Evolutionary conservation across 64 coral and sea anemone genomes (phyloP).

Genomic region (Acropora yongei): DNA sequence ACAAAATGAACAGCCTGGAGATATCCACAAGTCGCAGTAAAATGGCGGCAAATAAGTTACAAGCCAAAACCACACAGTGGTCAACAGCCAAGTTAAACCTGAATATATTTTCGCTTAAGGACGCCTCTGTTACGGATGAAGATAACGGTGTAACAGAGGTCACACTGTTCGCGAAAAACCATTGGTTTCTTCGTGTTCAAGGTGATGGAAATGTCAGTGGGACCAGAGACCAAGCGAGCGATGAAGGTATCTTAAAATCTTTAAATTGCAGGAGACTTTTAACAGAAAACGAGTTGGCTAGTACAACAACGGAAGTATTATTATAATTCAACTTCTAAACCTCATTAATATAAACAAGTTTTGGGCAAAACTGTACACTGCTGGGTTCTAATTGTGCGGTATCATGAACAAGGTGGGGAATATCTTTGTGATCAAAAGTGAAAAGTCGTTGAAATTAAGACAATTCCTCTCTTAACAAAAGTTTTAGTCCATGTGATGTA

Average conservation of each 20-base stretch:
- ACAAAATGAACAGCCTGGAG: not conserved
- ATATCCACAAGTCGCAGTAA: not conserved
- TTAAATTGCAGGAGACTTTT: not conserved
- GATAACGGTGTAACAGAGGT: not conserved
- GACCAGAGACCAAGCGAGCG: not conserved
- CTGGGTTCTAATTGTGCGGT: too few species aligned
- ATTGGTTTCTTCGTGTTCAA: slow-evolving; percentile 31
- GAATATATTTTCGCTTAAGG: slow-evolving; percentile 13
- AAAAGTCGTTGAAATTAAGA: too few species aligned
- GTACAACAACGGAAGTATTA: too few species aligned
- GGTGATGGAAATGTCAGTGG: slow-evolving; percentile 9
- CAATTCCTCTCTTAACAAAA: too few species aligned
- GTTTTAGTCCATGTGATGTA: too few species aligned
- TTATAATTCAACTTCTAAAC: too few species aligned
- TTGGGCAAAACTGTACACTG: too few species aligned
- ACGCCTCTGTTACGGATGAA: not conserved
- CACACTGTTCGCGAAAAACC: slow-evolving; percentile 29
- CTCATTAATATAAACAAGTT: too few species aligned
- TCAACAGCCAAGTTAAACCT: slow-evolving; percentile 29
- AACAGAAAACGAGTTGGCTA: not conserved
- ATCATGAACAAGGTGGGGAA: too few species aligned
- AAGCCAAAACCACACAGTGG: slow-evolving; percentile 23
- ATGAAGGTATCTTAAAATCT: not conserved
- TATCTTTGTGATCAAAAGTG: too few species aligned
- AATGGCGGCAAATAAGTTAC: not conserved